Evolutionary conservation across 2,113 vertebrate species (phyloP).

Genomic region (Siniperca knerii): DNA sequence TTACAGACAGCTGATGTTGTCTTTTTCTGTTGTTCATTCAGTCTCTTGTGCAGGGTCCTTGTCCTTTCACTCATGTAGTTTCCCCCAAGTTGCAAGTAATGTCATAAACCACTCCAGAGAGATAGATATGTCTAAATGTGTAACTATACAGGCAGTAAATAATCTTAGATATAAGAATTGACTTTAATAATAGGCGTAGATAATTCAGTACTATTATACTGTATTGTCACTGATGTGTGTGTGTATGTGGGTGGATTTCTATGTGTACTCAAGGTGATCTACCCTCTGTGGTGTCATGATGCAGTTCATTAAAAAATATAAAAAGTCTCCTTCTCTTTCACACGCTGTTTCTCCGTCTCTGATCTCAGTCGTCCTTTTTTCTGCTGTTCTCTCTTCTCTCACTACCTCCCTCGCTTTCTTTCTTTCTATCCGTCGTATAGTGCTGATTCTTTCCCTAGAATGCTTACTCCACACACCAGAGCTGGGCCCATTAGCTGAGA

Average conservation of each 20-base stretch:
- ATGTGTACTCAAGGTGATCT: neutral
- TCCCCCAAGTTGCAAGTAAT: neutral
- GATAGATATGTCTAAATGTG: neutral
- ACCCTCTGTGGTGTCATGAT: neutral
- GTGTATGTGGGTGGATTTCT: neutral
- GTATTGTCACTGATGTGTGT: neutral
- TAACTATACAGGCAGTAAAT: neutral
- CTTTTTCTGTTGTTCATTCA: neutral
- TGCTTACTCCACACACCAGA: conserved; percentile 76
- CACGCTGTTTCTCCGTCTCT: conserved; percentile 5
- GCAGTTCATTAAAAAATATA: neutral
- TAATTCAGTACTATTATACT: neutral
- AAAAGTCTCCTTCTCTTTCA: neutral
- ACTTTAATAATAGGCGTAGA: neutral
- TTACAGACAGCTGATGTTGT: neutral
- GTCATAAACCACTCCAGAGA: neutral
- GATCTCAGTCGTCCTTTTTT: neutral
- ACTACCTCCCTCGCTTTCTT: neutral
- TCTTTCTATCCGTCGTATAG: conserved; percentile 29
- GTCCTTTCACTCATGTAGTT: too few species aligned
- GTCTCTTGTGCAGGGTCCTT: neutral
- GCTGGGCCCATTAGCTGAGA: conserved; percentile 74
- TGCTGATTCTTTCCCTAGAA: conserved; percentile 75
- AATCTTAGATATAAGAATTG: neutral
- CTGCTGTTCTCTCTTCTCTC: neutral